These are phyloP conservation scores for Boloria euphrosyne DNA, from an alignment of 2,888 invertebrate species.

Conservation along the genomic window DNA sequence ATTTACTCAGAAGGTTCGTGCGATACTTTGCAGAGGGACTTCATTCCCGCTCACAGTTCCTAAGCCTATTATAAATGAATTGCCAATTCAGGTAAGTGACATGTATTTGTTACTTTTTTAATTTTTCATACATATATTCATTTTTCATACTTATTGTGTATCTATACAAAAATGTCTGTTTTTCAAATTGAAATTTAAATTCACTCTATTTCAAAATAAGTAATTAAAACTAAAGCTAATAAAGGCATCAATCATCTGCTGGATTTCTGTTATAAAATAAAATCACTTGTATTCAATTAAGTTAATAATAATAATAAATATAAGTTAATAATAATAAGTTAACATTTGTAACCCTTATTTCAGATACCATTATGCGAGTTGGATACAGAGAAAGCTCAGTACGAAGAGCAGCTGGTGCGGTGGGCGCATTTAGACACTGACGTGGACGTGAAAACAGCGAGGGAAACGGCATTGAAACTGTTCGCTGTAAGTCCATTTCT, in stretches of 20 bases:
- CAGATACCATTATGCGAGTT: constrained; percentile 89
- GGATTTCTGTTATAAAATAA: no score
- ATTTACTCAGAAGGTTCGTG: constrained; percentile 88
- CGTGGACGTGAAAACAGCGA: constrained; percentile 85
- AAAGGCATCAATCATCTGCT: no score
- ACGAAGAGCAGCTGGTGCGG: constrained; percentile 89
- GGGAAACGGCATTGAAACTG: constrained; percentile 92
- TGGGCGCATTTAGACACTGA: constrained; percentile 84
- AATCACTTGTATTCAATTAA: no score
- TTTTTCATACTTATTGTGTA: no score
- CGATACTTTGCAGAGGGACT: constrained; percentile 94
- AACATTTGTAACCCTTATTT: constrained; percentile 41
- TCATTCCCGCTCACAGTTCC: constrained; percentile 94
- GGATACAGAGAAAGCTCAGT: constrained; percentile 89
- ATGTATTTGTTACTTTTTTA: no score
- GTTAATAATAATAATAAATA: no score
- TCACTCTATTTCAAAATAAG: no score
- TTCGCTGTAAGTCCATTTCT: constrained; percentile 87
- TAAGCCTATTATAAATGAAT: constrained; percentile 89
- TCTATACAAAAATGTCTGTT: no score
- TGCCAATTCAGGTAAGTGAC: constrained; percentile 84
- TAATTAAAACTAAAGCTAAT: no score
- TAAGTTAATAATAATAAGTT: no score
- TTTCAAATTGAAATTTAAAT: no score
- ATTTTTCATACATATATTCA: no score